Evolutionary conservation across 2,797 vertebrate species (phyloP).

Genomic region (Sebastes diaconus): DNA sequence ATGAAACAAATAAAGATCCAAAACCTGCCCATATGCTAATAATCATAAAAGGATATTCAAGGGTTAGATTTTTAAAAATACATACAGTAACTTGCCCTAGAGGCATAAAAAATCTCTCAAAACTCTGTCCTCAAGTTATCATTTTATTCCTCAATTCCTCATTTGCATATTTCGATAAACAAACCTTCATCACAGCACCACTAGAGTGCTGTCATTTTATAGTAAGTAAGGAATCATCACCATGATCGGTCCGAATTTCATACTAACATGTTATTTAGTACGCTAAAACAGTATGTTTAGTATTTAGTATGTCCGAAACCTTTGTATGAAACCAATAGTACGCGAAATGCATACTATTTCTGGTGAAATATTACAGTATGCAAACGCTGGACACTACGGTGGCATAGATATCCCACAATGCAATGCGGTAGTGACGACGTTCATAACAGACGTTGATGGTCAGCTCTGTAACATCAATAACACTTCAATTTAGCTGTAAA

Average conservation of each 20-base stretch:
- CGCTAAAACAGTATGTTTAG: too few relatives aligned
- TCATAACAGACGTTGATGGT: too few relatives aligned
- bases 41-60: not conserved
- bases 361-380: too few relatives aligned
- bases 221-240: not conserved
- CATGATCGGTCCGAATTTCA: not conserved
- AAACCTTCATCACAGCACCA: not conserved
- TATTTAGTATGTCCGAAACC: too few relatives aligned
- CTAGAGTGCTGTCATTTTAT: not conserved
- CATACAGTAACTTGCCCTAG: not conserved
- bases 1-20: not conserved
- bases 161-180: not conserved
- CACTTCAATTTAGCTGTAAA: too few relatives aligned
- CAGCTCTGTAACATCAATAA: too few relatives aligned
- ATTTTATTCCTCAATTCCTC: not conserved
- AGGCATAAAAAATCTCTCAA: not conserved
- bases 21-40: not conserved
- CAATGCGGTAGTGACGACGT: too few relatives aligned
- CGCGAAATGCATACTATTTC: too few relatives aligned
- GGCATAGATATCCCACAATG: too few relatives aligned
- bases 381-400: too few relatives aligned
- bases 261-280: too few relatives aligned
- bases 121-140: not conserved
- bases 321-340: too few relatives aligned
- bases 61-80: not conserved